Percentiles rank a stretch among this genome's conserved stretches.
These are phyloP conservation scores for Notarius lentiginosus DNA, from an alignment of 2,113 vertebrate genomes.

Conservation along the genomic window DNA sequence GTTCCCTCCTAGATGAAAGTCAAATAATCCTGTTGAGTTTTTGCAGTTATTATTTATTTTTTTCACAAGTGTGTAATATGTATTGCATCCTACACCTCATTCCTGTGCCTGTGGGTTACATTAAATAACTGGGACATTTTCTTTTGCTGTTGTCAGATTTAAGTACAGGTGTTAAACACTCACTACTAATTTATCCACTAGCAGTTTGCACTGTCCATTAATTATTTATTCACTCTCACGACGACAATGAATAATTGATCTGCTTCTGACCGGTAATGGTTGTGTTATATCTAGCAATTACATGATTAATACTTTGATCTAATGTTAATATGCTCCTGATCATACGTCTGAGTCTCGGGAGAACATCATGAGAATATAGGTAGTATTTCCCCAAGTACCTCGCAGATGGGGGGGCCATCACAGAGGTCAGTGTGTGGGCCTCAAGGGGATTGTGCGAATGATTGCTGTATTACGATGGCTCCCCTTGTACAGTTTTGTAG, in stretches of 20 bases:
- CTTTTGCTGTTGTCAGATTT: conserved; percentile 55
- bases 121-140: not conserved
- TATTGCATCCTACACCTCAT: not conserved
- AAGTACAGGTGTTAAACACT: conserved; percentile 23
- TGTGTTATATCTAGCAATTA: conserved; percentile 63
- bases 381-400: conserved; percentile 62
- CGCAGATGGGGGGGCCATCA: conserved; percentile 68
- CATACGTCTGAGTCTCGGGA: conserved; percentile 65
- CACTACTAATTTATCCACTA: conserved; percentile 19
- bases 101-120: not conserved
- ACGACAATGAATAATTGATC: conserved; percentile 42
- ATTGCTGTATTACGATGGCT: conserved; percentile 63
- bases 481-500: conserved; percentile 81
- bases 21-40: not conserved
- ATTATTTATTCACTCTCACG: conserved; percentile 36
- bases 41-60: no score
- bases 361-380: conserved; percentile 57
- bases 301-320: conserved; percentile 74
- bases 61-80: not conserved
- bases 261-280: conserved; percentile 36
- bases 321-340: conserved; percentile 72
- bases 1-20: not conserved
- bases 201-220: conserved; percentile 17
- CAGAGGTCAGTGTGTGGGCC: conserved; percentile 65
- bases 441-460: conserved; percentile 66